Evolutionary conservation across 2,113 vertebrate species (phyloP).

Genomic region (Numenius arquata): DNA sequence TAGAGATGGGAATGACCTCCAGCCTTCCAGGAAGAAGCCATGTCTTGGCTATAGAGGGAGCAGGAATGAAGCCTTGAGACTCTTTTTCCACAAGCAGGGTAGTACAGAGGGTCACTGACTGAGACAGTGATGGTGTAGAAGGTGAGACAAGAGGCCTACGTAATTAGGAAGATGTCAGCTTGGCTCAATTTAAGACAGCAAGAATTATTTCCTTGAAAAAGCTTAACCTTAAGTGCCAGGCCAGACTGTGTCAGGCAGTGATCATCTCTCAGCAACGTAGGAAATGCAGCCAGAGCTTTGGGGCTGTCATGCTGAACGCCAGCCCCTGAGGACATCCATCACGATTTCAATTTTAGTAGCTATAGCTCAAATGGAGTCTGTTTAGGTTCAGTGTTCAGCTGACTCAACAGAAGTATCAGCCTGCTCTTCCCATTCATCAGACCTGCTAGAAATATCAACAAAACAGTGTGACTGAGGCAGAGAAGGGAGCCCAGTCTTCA

Average conservation of each 20-base stretch:
- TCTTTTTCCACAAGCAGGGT: not conserved
- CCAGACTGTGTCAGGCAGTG: not conserved
- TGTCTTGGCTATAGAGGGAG: not conserved
- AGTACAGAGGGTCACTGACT: not conserved
- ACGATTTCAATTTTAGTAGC: not conserved
- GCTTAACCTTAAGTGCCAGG: not conserved
- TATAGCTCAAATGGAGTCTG: not conserved
- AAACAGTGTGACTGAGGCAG: not conserved
- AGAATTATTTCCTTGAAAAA: not conserved
- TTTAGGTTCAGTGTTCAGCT: not conserved
- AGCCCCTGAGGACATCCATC: not conserved
- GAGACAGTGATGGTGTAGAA: not conserved
- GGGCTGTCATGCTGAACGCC: rapidly evolving
- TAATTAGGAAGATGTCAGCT: not conserved
- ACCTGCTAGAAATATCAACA: not conserved
- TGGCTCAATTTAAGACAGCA: not conserved
- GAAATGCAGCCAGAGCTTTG: rapidly evolving
- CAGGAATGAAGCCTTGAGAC: not conserved
- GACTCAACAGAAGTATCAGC: not conserved
- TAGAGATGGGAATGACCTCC: not conserved
- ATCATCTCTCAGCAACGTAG: rapidly evolving
- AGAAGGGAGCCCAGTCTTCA: not conserved
- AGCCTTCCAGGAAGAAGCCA: not conserved
- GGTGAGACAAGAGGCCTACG: not conserved
- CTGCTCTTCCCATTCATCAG: not conserved